Evolutionary conservation across 2,797 vertebrate species (phyloP), one percentile per base, ranked within the genome.

Genomic region (Petrocephalus sullivani): DNA sequence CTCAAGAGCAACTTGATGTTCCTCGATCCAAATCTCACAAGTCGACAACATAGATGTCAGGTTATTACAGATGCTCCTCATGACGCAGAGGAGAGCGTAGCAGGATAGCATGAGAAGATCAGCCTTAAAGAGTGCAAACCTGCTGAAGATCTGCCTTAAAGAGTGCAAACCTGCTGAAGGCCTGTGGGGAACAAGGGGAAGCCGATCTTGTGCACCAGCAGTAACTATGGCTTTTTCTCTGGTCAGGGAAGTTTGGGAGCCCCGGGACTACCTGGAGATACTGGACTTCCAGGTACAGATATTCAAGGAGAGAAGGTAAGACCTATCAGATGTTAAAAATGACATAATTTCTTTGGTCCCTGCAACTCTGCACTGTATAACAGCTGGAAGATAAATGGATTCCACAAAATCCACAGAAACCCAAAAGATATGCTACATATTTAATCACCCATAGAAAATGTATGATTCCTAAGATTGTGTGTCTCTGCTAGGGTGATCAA

Each of bases 231-330:
- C 87, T 14, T 61, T 67, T 91, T 71, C 92, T 91, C 84, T 88
- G 10, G 78, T 3, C 88, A 98, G 97, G 97, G 97, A 10, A 95
- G 95, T 87, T 85, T 92, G 87, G 97, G 97, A 78, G 92, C 91
- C 3, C 90, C 92, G 0, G 98, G 98, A 58, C 90, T 94, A 10
- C 94, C 93, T 21, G 97, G 97, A 75, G 91, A 92, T 67, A 86
- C 91, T 56, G 97, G 97, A 14, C 94, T 93, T 75, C 95, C 96
- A 33, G 97, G 97, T 89, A 87, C 23, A 4, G 96, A 96, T 5
- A 93, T 89, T 86, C 96, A 95, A 92, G 97, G 97, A 90, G 96
- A 96, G 88, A 97, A 94, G 95, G 97, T 94, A 92, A 91, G 91
- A 1, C 61, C 4, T 60, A 87, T 71, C 0, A 56, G 23, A 88